These are phyloP conservation scores for Cnemophilus loriae DNA, from an alignment of 2,113 vertebrate genomes.

Conservation along the genomic window DNA sequence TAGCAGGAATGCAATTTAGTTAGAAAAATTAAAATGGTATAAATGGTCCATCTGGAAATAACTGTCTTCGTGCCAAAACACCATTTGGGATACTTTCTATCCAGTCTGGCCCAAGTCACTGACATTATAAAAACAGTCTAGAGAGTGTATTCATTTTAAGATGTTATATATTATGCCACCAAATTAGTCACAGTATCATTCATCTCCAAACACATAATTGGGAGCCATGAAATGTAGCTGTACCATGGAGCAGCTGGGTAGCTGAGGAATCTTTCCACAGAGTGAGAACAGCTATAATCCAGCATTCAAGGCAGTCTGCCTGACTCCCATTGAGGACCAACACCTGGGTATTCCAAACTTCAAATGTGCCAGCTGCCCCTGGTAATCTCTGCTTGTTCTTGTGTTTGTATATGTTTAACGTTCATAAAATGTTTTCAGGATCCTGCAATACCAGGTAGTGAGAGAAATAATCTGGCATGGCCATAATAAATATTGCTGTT, in stretches of 20 bases:
- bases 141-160: constrained; percentile 10
- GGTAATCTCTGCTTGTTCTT: background rate
- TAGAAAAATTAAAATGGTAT: constrained; percentile 1
- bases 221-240: background rate
- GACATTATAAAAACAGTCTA: background rate
- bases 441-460: background rate
- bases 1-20: background rate
- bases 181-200: constrained; percentile 31
- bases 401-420: background rate
- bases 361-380: background rate
- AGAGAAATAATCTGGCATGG: background rate
- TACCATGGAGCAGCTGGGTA: background rate
- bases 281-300: background rate
- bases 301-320: background rate
- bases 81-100: constrained; percentile 31
- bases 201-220: constrained; percentile 11
- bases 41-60: constrained; percentile 43
- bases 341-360: background rate
- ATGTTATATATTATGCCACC: constrained; percentile 17
- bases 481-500: background rate
- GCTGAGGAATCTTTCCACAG: background rate
- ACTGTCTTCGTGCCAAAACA: constrained; percentile 2
- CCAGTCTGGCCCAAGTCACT: constrained; percentile 4
- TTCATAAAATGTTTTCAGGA: background rate
- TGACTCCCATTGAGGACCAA: fast-evolving